Base-by-base conservation (phyloP, 2,797 vertebrate genomes). In the Bryconaethiops microstoma region DNA sequence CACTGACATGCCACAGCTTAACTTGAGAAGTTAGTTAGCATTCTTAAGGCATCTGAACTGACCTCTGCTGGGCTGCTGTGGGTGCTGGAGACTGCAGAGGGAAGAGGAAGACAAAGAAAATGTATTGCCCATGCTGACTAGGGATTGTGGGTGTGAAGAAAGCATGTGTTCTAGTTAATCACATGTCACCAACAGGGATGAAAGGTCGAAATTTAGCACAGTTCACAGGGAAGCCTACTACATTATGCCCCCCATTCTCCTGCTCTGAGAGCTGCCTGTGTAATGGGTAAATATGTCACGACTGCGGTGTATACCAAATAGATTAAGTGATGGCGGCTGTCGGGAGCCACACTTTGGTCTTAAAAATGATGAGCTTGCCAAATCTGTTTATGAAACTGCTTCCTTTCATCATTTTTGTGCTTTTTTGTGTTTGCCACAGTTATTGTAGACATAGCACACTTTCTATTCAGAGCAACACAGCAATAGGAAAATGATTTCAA, bases 151-250 rank as follows among this genome's bases (percentile, higher is more conserved):
- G 90, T 87, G 90, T 87, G 89, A 79, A 62, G 84, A 90, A 89
- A 91, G 91, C 90, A 86, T 90, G 90, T 90, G 92, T 91, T 92
- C 90, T 93, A 91, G 91, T 94, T 95, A 94, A 94, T 94, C 89
- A 91, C 89, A 90, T 94, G 93, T 93, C 93, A 94, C 88, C 89
- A 88, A 86, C 80, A 70, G 89, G 88, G 92, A 91, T 91, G 89
- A 93, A 92, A 93, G 92, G 93, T 94, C 90, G 93, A 89, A 88
- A 84, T 90, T 91, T 92, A 93, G 88, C 90, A 92, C 88, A 89
- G 91, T 92, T 91, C 83, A 87, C 87, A 86, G 83, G 86, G 90
- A 92, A 90, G 91, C 88, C 87, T 86, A 86, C 88, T 54, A 77
- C 87, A 87, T 88, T 88, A 88, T 82, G 87, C 81, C 87, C 85